These are phyloP conservation scores for Drosophila imparisetae DNA, from an alignment of 2,888 invertebrate genomes.

Conservation along the genomic window DNA sequence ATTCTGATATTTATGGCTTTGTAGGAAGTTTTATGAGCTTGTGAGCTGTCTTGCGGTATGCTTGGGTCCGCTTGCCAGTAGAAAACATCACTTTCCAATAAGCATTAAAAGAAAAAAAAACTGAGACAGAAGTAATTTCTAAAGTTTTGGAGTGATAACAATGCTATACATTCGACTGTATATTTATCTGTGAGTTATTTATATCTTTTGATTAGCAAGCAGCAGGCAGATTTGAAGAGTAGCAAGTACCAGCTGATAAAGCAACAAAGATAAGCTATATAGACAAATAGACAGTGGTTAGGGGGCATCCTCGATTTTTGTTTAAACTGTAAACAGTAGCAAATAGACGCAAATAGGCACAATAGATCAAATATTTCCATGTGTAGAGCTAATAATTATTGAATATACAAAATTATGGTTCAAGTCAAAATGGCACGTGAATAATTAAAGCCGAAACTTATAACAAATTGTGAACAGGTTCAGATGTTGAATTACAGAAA, in stretches of 20 bases:
- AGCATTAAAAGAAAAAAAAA: neutral
- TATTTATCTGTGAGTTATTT: neutral
- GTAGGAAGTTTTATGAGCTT: neutral
- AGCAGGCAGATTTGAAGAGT: neutral
- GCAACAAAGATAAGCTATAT: neutral
- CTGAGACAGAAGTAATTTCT: neutral
- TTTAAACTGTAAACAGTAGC: neutral
- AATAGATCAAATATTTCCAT: neutral
- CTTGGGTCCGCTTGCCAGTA: neutral
- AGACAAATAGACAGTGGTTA: neutral
- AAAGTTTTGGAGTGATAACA: neutral
- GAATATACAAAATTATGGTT: neutral
- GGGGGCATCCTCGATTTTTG: neutral
- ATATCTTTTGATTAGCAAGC: neutral
- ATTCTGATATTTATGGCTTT: neutral
- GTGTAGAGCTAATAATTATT: neutral
- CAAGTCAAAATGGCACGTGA: neutral
- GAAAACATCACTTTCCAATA: neutral
- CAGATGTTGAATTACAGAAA: neutral
- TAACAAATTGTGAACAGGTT: constrained; percentile 4
- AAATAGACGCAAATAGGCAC: neutral
- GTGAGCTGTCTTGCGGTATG: neutral
- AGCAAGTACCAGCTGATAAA: neutral
- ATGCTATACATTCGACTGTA: neutral
- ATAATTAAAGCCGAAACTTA: constrained; percentile 4